These are phyloP conservation scores for Caerostris darwini DNA, from an alignment of 1,140 invertebrate genomes.

Conservation along the genomic window DNA sequence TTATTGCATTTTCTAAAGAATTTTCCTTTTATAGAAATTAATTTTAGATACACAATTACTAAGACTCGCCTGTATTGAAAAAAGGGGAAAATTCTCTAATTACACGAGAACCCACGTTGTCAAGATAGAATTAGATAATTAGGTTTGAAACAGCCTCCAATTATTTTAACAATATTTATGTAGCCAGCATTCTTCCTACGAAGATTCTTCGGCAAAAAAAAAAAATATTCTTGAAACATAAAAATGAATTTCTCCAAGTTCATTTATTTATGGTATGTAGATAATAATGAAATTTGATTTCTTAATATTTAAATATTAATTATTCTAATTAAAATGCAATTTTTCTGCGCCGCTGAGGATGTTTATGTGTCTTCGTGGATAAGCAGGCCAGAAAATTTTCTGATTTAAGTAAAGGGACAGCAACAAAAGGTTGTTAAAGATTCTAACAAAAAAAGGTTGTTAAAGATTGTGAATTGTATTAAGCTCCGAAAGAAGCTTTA, in stretches of 20 bases:
- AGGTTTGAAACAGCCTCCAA: not conserved
- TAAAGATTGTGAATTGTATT: not conserved
- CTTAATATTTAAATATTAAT: constrained; percentile 5
- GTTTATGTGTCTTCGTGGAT: not conserved
- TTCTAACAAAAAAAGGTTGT: too few species aligned
- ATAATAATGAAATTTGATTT: not conserved
- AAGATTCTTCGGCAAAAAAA: not conserved
- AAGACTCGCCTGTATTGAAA: not conserved
- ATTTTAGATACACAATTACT: not conserved
- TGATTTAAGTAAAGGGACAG: not conserved
- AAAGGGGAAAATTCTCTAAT: not conserved
- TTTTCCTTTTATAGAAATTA: not conserved
- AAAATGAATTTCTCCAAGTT: not conserved
- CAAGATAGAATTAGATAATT: not conserved
- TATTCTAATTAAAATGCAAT: constrained; percentile 9
- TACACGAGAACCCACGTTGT: not conserved
- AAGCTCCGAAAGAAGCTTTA: not conserved
- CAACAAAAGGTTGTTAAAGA: too few species aligned
- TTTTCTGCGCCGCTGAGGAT: not conserved
- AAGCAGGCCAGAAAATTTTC: not conserved
- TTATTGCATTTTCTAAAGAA: not conserved
- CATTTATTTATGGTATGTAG: not conserved
- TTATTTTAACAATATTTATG: not conserved
- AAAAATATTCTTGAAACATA: not conserved
- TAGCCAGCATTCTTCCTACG: not conserved